Evolutionary conservation across 2,888 invertebrate species (phyloP).

Genomic region (Cryptus viduatorius): DNA sequence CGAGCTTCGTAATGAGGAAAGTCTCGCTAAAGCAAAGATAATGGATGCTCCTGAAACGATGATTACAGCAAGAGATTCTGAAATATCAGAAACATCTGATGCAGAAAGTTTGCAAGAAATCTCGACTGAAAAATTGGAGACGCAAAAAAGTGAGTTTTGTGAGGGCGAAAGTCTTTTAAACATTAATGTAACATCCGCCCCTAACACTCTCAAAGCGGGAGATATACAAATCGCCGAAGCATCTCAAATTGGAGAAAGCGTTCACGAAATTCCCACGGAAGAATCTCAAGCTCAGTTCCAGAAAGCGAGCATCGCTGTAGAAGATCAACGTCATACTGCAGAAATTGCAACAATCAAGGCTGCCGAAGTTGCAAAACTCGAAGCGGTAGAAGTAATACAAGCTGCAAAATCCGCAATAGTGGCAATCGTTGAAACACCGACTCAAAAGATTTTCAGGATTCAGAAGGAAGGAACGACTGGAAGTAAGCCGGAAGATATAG

Average conservation of each 20-base stretch:
- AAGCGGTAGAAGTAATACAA: conserved; percentile 36
- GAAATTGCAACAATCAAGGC: conserved; percentile 31
- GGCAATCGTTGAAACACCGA: conserved; percentile 61
- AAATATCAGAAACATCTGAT: conserved; percentile 32
- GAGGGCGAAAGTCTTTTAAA: conserved; percentile 6
- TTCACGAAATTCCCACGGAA: conserved; percentile 11
- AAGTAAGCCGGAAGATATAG: conserved; percentile 41
- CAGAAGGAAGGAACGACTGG: conserved; percentile 38
- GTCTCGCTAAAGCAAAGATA: conserved; percentile 17
- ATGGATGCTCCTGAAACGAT: conserved; percentile 2
- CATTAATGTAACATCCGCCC: not conserved
- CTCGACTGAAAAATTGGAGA: conserved; percentile 18
- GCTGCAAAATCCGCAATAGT: conserved; percentile 44
- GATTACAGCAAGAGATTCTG: conserved; percentile 7
- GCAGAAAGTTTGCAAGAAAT: conserved; percentile 69
- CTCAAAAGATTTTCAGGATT: conserved; percentile 65
- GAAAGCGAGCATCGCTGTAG: conserved; percentile 19
- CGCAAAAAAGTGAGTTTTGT: conserved; percentile 14
- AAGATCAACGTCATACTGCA: conserved; percentile 39
- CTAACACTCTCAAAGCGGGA: not conserved
- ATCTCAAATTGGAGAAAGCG: conserved; percentile 19
- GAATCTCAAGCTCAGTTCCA: not conserved
- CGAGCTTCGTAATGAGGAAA: conserved; percentile 27
- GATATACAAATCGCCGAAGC: not conserved
- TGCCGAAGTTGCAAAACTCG: conserved; percentile 55